Evolutionary conservation across 1,140 invertebrate genomes (phyloP), one percentile per base, ranked within the genome.

Genomic region (Ceratoteleas bidentatus): DNA sequence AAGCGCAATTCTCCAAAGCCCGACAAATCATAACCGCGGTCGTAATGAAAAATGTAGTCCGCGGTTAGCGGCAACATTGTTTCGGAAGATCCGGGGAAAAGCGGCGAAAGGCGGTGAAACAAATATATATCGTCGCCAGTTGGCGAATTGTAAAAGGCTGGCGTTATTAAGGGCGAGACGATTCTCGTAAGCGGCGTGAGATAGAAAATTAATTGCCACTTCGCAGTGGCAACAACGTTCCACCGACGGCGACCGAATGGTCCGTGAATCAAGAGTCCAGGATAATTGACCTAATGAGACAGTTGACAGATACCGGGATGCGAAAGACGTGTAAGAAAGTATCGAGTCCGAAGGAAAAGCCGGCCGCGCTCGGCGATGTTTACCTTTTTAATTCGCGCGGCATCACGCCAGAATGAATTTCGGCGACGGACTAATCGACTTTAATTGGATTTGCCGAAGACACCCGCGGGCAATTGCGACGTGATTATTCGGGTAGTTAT

Each of bases 121-220:
- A 74, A 74, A 74, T 70, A 81, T 72, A 81, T 52, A 75, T 66
- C 58, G 58, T 50, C 62, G 65, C 14, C 50, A 66, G 54, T 64
- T 62, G 70, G 70, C 15, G 47, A 76, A 75, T 53, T 60, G 72
- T 72, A 74, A 76, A 81, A 75, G 72, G 45, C 40, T 43, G 57
- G 40, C 38, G 70, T 73, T 81, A 81, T 74, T 81, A 82, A 76
- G 73, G 62, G 61, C 72, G 72, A 81, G 79, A 81, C 79, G 79
- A 81, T 76, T 81, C 79, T 76, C 79, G 79, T 81, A 76, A 81
- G 61, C 61, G 54, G 69, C 52, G 53, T 53, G 62, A 77, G 73
- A 82, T 77, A 66, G 81, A 78, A 83, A 78, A 78, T 83, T 77
- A 77, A 82, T 82, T 77, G 80, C 60, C 72, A 82, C 70, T 81